Conservation (phyloP, 2,113 vertebrate genomes). For the Salvelinus alpinus region DNA sequence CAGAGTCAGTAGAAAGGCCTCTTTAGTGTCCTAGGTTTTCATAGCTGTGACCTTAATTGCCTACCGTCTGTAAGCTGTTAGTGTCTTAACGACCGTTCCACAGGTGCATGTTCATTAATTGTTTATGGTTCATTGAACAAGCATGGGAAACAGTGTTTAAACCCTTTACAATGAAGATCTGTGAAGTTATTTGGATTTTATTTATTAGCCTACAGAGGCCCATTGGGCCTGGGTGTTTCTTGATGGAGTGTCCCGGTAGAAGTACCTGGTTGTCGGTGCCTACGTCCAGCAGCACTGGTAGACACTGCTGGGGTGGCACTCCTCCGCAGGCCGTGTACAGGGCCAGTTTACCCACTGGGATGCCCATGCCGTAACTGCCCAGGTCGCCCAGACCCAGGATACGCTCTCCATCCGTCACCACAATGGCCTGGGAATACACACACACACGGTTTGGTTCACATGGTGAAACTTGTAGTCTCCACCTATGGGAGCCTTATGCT, state of each 20-base stretch:
- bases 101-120: too few relatives aligned
- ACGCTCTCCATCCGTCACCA: slow-evolving; percentile 96
- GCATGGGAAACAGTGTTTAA: too few relatives aligned
- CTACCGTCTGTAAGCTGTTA: too few relatives aligned
- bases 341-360: slow-evolving; percentile 95
- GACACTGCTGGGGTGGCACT: slow-evolving; percentile 88
- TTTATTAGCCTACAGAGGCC: not conserved
- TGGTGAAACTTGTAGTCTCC: not conserved
- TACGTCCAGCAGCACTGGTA: slow-evolving; percentile 94
- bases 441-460: not conserved
- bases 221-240: slow-evolving; percentile 17
- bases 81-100: too few relatives aligned
- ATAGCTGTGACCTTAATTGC: too few relatives aligned
- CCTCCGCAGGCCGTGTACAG: slow-evolving; percentile 97
- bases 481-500: too few relatives aligned
- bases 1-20: too few relatives aligned
- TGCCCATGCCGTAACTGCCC: slow-evolving; percentile 95
- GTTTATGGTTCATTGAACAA: too few relatives aligned
- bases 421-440: slow-evolving; percentile 81
- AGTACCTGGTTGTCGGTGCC: slow-evolving; percentile 94
- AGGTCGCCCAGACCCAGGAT: slow-evolving; percentile 95
- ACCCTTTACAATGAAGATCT: too few relatives aligned
- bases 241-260: slow-evolving; percentile 51
- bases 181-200: too few relatives aligned
- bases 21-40: too few relatives aligned